These are phyloP conservation scores for Digitonthophagus gazella DNA, from an alignment of 2,888 invertebrate genomes.

Conservation along the genomic window DNA sequence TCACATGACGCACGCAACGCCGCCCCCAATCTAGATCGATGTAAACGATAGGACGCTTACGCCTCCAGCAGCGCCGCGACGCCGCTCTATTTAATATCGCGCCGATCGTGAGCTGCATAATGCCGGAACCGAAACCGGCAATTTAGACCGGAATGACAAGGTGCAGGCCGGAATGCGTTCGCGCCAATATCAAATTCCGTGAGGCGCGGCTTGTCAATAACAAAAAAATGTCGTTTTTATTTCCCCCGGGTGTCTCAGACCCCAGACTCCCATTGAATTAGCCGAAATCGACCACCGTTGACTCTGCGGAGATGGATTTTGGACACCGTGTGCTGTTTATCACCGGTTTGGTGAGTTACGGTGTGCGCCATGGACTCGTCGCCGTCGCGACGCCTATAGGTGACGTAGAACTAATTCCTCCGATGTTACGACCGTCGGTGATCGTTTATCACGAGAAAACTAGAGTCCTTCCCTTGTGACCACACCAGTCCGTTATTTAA, in stretches of 20 bases:
- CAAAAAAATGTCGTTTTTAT: too few relatives aligned
- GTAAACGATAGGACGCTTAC: neutral
- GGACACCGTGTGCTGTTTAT: constrained; percentile 45
- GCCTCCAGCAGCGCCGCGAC: neutral
- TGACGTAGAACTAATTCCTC: constrained; percentile 45
- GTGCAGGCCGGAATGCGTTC: neutral
- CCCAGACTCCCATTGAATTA: neutral
- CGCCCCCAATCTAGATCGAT: neutral
- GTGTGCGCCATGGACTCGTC: constrained; percentile 28
- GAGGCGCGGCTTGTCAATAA: neutral
- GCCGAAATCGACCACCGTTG: neutral
- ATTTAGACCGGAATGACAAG: neutral
- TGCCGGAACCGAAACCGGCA: neutral
- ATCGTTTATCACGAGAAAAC: constrained; percentile 24
- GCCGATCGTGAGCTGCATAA: neutral
- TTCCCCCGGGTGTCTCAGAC: too few relatives aligned
- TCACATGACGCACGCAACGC: neutral
- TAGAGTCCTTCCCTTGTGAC: neutral
- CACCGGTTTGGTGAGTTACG: constrained; percentile 46
- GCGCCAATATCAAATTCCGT: neutral
- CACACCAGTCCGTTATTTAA: neutral
- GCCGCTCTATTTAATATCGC: neutral
- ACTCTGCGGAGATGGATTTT: neutral
- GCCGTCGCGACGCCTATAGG: constrained; percentile 39
- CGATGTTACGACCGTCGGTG: constrained; percentile 20